Evolutionary conservation across 2,888 invertebrate genomes (phyloP).

Genomic region (Antitype chi): DNA sequence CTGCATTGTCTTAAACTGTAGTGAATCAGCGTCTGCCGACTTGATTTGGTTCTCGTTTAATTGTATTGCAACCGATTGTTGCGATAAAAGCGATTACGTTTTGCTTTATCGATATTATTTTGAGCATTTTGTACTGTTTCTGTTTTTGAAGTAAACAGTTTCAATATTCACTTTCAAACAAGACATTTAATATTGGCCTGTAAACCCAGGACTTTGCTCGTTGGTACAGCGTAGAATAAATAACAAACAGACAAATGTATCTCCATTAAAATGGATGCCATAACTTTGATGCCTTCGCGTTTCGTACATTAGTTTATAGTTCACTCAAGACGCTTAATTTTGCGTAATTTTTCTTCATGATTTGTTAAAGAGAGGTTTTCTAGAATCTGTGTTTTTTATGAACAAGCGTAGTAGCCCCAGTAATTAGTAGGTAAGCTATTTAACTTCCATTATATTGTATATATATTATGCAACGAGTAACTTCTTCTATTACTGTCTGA

Average conservation of each 20-base stretch:
- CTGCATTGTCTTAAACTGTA: conserved; percentile 84
- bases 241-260: not conserved
- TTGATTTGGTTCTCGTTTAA: conserved; percentile 63
- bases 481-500: conserved; percentile 8
- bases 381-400: not conserved
- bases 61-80: conserved; percentile 63
- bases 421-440: not conserved
- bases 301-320: too few species aligned
- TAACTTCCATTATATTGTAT: conserved; percentile 4
- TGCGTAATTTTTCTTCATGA: not conserved
- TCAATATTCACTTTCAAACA: not conserved
- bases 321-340: not conserved
- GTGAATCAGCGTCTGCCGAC: conserved; percentile 72
- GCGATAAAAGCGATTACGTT: conserved; percentile 45
- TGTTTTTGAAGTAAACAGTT: not conserved
- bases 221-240: not conserved
- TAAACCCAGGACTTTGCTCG: not conserved
- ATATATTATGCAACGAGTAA: conserved; percentile 34
- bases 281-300: not conserved
- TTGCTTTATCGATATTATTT: conserved; percentile 42
- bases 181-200: not conserved
- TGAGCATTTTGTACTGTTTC: not conserved
- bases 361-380: not conserved
- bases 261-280: too few species aligned
- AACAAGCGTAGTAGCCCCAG: not conserved